Conservation (phyloP, 2,888 invertebrate genomes). For the Aradus depressus region DNA sequence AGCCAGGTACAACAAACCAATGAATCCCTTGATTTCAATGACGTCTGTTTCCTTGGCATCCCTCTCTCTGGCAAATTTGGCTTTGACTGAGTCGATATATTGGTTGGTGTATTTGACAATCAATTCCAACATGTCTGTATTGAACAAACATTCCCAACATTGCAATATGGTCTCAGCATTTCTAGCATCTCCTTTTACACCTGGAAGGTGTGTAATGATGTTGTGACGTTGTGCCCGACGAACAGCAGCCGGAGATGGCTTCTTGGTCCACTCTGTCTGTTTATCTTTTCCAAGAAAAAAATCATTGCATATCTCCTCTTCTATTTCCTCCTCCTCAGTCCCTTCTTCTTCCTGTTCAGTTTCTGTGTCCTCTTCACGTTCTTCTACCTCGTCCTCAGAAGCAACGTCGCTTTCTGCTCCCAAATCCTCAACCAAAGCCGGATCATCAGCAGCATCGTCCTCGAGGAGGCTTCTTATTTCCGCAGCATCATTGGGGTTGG, state of each 20-base stretch:
- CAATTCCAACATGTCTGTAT: conserved; percentile 27
- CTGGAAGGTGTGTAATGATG: conserved; percentile 24
- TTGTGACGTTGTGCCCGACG: conserved; percentile 19
- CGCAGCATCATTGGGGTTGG: too few relatives aligned
- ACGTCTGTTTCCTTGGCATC: conserved; percentile 27
- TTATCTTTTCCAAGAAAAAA: conserved; percentile 23
- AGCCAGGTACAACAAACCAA: conserved; percentile 33
- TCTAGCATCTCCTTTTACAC: conserved; percentile 26
- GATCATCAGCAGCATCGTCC: conserved; percentile 7
- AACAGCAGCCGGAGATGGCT: conserved; percentile 14
- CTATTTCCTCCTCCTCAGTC: conserved; percentile 12
- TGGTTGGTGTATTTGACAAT: conserved; percentile 30
- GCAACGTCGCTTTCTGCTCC: conserved; percentile 3
- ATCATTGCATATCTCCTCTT: not conserved
- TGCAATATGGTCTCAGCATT: conserved; percentile 26
- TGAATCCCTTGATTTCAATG: conserved; percentile 31
- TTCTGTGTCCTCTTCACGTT: conserved; percentile 1
- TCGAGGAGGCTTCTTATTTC: too few relatives aligned
- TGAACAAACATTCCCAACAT: conserved; percentile 29
- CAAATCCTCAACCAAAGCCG: conserved; percentile 1
- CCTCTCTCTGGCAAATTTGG: conserved; percentile 27
- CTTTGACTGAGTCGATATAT: conserved; percentile 27
- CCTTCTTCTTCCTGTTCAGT: conserved; percentile 9
- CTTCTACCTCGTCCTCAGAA: not conserved
- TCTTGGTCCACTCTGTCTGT: conserved; percentile 26